Evolutionary conservation across 2,797 vertebrate genomes (phyloP), one percentile per base, ranked within the genome.

Genomic region (Sebastes vulpes): DNA sequence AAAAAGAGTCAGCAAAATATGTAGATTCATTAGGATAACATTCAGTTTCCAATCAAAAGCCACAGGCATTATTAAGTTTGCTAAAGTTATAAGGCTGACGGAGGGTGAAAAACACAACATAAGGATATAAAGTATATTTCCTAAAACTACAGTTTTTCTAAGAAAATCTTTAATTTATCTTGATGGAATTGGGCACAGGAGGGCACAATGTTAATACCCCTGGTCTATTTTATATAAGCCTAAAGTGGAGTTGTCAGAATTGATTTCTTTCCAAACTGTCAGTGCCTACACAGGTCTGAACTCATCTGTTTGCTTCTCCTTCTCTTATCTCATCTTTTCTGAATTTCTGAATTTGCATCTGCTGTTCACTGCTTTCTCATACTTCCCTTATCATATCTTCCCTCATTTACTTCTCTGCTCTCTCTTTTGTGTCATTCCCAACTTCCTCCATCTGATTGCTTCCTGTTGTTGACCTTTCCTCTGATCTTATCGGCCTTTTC

Each of bases 201-300:
- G 26, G 10, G 18, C 42, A 53, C 6, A 5, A 28, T 74, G 18
- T 58, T 25, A 32, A 54, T 12, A 54, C 53, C 74, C 32, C 70
- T 69, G 35, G 48, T 56, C 10, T 48, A 9, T 53, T 83, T 52
- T 14, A 77, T 52, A 32, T 16, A 10, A 63, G 56, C 59, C 52
- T 18, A 12, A 28, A 29, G 65, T 63, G 21, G 26, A n/a, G 72
- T 75, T 65, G 71, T 16, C 64, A 20, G 4, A 28, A 59, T 67
- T 79, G 57, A 73, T 77, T 56, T 69, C 23, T 79, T 58, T 81
- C 77, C 75, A 86, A 65, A 76, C 14, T 72, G 31, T 53, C 21
- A 65, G 32, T 69, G 28, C 12, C 53, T 29, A 23, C 38, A 57
- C 72, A 81, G 28, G 77, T 79, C 82, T 85, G 54, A 82, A 85